A percentile compares a stretch with the other conserved stretches of the same genome.
These are phyloP conservation scores for Erythrocercus mccallii DNA, from an alignment of 2,113 vertebrate species.

Conservation along the genomic window DNA sequence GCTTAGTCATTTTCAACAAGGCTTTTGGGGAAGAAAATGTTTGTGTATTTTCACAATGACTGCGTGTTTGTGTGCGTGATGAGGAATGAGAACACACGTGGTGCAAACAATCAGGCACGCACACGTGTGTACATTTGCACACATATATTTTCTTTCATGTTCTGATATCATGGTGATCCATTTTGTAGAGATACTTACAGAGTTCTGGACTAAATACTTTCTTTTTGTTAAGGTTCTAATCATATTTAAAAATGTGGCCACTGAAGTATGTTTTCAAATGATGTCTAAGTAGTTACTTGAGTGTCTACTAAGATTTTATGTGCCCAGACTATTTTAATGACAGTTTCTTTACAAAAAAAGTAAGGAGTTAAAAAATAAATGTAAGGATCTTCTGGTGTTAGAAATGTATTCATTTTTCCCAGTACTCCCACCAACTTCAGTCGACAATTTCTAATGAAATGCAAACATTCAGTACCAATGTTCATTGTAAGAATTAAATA, in stretches of 20 bases:
- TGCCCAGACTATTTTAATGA: background rate
- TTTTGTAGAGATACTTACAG: background rate
- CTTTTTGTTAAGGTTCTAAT: background rate
- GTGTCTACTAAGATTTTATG: background rate
- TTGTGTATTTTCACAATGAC: background rate
- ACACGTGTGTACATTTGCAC: fast-evolving
- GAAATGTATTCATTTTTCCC: background rate
- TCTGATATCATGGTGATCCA: background rate
- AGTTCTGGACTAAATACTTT: background rate
- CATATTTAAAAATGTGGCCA: background rate
- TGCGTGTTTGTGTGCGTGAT: fast-evolving
- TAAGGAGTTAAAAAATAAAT: background rate
- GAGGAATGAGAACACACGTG: fast-evolving
- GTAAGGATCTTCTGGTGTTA: background rate
- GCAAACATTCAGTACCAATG: background rate
- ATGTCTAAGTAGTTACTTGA: background rate
- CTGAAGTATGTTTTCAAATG: background rate
- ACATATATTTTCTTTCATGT: background rate
- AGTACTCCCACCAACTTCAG: background rate
- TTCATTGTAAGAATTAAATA: background rate
- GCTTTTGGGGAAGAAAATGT: background rate
- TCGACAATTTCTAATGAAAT: background rate
- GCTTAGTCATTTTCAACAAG: background rate
- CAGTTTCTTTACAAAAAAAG: background rate
- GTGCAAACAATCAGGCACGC: background rate